A percentile compares a stretch with the other conserved stretches of the same genome.
phyloP scores from a whole-genome alignment of 2,888 invertebrate species.

The Himalopsyche japonica region DNA sequence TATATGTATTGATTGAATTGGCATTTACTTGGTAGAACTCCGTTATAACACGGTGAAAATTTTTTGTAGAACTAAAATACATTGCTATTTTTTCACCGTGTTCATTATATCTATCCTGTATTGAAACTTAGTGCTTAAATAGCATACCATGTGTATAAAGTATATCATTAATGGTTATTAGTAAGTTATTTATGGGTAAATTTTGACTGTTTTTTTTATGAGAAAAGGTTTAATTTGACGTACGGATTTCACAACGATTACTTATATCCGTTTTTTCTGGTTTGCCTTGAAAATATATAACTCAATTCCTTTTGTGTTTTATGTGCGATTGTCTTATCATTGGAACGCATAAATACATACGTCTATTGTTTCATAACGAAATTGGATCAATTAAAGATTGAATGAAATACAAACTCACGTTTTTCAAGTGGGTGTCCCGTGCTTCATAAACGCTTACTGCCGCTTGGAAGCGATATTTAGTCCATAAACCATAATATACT shows the following conservation, averaged over 20 bases:
- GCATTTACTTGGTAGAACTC: no score
- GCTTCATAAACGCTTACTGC: not conserved
- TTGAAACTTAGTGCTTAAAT: no score
- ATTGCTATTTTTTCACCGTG: no score
- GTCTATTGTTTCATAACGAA: not conserved
- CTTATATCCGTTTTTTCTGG: not conserved
- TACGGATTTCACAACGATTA: not conserved
- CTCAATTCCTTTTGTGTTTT: not conserved
- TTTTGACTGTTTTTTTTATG: not conserved
- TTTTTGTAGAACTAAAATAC: no score
- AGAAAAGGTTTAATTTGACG: not conserved
- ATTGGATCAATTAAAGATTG: not conserved
- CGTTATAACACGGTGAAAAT: no score
- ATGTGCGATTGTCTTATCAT: not conserved
- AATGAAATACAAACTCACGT: not conserved
- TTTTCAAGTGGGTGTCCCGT: not conserved
- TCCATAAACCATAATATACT: not conserved
- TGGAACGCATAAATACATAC: not conserved
- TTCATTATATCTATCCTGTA: no score
- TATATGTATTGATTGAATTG: no score
- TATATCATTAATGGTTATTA: not conserved
- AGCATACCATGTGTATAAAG: not conserved
- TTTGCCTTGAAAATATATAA: not conserved
- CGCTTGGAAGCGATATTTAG: not conserved
- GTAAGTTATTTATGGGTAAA: not conserved